Evolutionary conservation across 2,888 invertebrate species (phyloP).

Genomic region (Tuta absoluta): DNA sequence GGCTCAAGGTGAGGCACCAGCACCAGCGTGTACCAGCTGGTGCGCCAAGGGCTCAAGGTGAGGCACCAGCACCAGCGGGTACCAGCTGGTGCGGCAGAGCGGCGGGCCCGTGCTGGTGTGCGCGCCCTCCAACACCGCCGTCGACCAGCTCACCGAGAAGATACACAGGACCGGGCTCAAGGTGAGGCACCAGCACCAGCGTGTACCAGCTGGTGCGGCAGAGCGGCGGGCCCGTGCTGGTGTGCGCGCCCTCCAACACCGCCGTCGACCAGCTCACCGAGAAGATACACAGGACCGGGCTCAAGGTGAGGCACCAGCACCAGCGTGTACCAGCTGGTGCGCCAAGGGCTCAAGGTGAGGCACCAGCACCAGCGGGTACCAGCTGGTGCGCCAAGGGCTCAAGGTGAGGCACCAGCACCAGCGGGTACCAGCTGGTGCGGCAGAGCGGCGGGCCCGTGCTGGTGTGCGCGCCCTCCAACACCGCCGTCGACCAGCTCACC

Average conservation of each 20-base stretch:
- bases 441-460: constrained; percentile 96
- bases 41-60: constrained; percentile 90
- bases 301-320: constrained; percentile 90
- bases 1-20: too few species aligned
- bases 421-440: constrained; percentile 98
- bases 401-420: too few species aligned
- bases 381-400: too few species aligned
- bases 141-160: constrained; percentile 99
- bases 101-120: constrained; percentile 98
- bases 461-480: constrained; percentile 91
- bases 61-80: neutral
- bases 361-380: too few species aligned
- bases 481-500: neutral
- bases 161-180: constrained; percentile 98
- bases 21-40: neutral
- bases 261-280: neutral
- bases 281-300: constrained; percentile 91
- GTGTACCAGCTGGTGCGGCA: constrained; percentile 98
- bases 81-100: constrained; percentile 79
- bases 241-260: constrained; percentile 88
- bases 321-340: constrained; percentile 98
- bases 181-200: constrained; percentile 83
- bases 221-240: constrained; percentile 95
- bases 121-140: constrained; percentile 99
- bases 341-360: too few species aligned